phyloP scores from a whole-genome alignment of 1,140 invertebrate species.

The Drosophila triauraria region DNA sequence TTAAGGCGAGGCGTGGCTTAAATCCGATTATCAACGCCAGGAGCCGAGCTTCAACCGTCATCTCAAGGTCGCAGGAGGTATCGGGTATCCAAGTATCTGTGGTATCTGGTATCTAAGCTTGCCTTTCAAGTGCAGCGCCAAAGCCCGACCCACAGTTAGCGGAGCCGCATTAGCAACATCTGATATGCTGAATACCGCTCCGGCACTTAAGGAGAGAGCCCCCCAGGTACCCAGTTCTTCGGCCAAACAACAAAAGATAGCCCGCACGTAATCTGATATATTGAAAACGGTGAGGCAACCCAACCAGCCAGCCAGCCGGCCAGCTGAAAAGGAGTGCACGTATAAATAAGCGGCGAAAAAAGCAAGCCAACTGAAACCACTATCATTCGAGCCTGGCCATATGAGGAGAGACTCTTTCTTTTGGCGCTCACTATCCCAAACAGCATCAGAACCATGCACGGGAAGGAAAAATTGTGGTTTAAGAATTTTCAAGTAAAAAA shows the following conservation, averaged over 20 bases:
- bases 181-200: constrained; percentile 52
- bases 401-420: constrained; percentile 54
- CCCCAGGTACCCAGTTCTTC: constrained; percentile 8
- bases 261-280: constrained; percentile 79
- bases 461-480: constrained; percentile 14
- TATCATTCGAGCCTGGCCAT: constrained; percentile 49
- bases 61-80: constrained; percentile 57
- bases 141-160: constrained; percentile 24
- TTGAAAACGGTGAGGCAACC: constrained; percentile 59
- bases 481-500: not conserved
- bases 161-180: constrained; percentile 55
- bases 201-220: constrained; percentile 34
- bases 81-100: constrained; percentile 35
- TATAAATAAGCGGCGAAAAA: constrained; percentile 43
- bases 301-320: constrained; percentile 21
- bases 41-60: constrained; percentile 21
- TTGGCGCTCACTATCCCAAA: constrained; percentile 50
- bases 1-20: constrained; percentile 11
- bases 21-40: constrained; percentile 36
- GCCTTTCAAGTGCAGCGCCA: constrained; percentile 57
- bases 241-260: constrained; percentile 49
- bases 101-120: constrained; percentile 38
- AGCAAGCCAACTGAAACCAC: constrained; percentile 33
- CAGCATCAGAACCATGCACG: constrained; percentile 39
- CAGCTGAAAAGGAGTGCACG: constrained; percentile 34